These are phyloP conservation scores for Melieria omissa DNA, from an alignment of 2,888 invertebrate genomes.

Conservation along the genomic window DNA sequence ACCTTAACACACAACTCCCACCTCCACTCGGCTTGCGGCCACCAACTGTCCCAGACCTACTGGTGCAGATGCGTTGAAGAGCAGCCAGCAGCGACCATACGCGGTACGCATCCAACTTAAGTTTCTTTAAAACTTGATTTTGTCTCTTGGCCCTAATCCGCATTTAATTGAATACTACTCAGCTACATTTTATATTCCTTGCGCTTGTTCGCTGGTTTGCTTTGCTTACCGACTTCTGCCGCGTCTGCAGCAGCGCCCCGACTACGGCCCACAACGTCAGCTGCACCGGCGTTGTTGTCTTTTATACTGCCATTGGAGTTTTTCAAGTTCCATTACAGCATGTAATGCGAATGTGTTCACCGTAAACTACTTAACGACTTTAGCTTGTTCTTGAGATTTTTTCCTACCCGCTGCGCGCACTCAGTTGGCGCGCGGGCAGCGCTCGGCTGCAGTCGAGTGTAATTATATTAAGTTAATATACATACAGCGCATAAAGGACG, in stretches of 20 bases:
- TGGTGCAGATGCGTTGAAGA: no score
- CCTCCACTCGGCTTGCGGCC: no score
- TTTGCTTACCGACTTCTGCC: no score
- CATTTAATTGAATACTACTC: slow-evolving; percentile 44
- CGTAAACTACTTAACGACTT: slow-evolving; percentile 32
- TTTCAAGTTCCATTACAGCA: neutral
- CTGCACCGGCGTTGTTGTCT: neutral
- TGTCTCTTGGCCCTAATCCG: slow-evolving; percentile 45
- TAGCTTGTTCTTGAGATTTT: slow-evolving; percentile 12
- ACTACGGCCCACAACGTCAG: neutral
- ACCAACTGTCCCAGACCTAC: no score
- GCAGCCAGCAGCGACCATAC: neutral
- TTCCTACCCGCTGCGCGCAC: no score
- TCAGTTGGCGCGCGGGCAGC: no score
- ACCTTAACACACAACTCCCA: no score
- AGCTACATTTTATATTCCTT: slow-evolving; percentile 21
- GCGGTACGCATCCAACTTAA: slow-evolving; percentile 2
- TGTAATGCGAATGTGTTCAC: slow-evolving; percentile 4
- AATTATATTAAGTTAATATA: no score
- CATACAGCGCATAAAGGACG: no score
- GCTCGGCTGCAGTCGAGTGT: no score
- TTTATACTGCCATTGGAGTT: no score
- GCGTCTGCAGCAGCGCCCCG: neutral
- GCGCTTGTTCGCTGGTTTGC: no score
- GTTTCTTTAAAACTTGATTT: slow-evolving; percentile 36